Evolutionary conservation across 2,113 vertebrate species (phyloP), one percentile per base, ranked within the genome.

Genomic region (Ursus arctos): DNA sequence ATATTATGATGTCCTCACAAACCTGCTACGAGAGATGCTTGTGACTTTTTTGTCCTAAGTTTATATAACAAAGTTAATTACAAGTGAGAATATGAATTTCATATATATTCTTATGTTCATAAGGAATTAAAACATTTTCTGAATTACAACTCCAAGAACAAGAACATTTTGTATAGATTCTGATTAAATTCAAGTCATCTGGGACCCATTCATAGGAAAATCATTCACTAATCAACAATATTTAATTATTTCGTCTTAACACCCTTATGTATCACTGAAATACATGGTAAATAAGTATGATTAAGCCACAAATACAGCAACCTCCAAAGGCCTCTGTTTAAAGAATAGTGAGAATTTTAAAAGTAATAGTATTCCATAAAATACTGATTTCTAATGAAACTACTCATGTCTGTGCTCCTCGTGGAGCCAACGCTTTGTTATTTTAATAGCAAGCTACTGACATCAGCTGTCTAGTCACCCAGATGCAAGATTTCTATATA

Each of bases 141-240:
- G 67, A 80, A 57, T 55, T 57, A 85, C 15, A 14, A 55, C 33
- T 77, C 49, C 5, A 47, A 43, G 0, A 83, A 59, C 55, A 95
- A 0, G 53, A 69, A 67, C 21, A 63, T 49, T 57, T 80, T 69
- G 14, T 81, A 28, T 91, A 95, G 77, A 76, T 67, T 36, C 14
- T 74, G 14, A 95, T 79, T 87, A 77, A 92, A 79, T 47, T 92
- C 82, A 55, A 94, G 43, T 89, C 84, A 49, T 13, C 4, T 26
- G 57, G 33, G 51, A 94, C 28, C 63, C 40, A 88, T 33, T 72
- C 59, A 51, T 4, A 87, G 49, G 69, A 86, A 93, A 95, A 86
- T 43, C n/a, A 71, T 36, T 71, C 65, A 28, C 47, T 31, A 47
- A 65, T 59, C 55, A 77, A 91, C 7, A 89, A 1, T 55, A 49